These are phyloP conservation scores for Pogoniulus pusillus DNA, from an alignment of 2,797 vertebrate genomes.

Conservation along the genomic window DNA sequence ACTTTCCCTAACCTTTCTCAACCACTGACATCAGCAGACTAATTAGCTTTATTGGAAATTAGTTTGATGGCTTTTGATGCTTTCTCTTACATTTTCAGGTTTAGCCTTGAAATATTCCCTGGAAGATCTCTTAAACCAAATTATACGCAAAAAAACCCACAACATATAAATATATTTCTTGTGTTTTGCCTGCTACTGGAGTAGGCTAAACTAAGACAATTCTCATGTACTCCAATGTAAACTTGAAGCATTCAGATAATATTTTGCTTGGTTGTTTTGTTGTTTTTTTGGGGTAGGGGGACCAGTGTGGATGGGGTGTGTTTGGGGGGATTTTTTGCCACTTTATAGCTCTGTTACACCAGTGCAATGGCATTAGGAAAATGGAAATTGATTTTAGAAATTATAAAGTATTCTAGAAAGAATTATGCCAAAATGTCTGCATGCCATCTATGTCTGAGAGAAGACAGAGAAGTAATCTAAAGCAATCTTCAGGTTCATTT, in stretches of 20 bases:
- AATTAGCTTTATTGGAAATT: background rate
- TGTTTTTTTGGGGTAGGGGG: rapidly evolving
- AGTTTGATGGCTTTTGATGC: background rate
- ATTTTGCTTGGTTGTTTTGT: background rate
- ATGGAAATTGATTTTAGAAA: background rate
- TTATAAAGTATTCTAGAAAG: background rate
- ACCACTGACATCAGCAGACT: background rate
- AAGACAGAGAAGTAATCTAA: background rate
- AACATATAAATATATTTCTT: too few species aligned
- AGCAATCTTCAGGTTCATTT: background rate
- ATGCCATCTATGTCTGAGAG: background rate
- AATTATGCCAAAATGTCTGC: background rate
- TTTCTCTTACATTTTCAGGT: background rate
- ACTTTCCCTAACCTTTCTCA: background rate
- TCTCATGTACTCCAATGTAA: background rate
- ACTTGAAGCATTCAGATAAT: background rate
- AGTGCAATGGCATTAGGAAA: background rate
- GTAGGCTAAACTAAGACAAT: background rate
- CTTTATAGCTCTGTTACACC: background rate
- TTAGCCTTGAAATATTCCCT: background rate
- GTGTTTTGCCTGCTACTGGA: too few species aligned
- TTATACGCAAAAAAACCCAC: background rate
- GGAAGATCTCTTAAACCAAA: background rate
- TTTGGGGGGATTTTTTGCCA: too few species aligned
- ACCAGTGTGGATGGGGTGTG: too few species aligned